Evolutionary conservation across 2,797 vertebrate genomes (phyloP).

Genomic region (Poecilia picta): DNA sequence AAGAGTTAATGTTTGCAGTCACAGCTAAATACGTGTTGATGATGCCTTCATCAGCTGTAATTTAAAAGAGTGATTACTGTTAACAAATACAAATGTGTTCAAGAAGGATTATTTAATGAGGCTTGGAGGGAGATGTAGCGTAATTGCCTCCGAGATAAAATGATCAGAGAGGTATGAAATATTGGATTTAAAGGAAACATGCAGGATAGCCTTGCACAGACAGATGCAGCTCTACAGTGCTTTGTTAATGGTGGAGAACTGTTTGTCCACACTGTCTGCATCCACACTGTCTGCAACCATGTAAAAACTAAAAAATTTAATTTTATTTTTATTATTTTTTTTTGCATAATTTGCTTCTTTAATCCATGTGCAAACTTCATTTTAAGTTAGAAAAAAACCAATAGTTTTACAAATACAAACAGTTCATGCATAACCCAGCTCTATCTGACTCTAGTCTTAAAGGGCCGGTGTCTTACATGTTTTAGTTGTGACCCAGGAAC

Average conservation of each 20-base stretch:
- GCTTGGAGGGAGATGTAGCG: background rate
- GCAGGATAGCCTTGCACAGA: background rate
- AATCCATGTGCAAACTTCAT: background rate
- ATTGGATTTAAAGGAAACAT: background rate
- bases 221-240: background rate
- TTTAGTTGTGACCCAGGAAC: background rate
- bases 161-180: background rate
- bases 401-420: background rate
- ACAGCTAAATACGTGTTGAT: background rate
- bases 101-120: background rate
- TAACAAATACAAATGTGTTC: background rate
- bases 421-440: background rate
- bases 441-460: background rate
- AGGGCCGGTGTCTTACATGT: background rate
- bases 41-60: background rate
- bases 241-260: background rate
- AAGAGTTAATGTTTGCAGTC: background rate
- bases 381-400: background rate
- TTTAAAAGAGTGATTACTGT: constrained; percentile 1
- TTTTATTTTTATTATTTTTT: background rate
- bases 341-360: background rate
- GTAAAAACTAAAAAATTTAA: background rate
- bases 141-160: background rate
- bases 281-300: background rate
- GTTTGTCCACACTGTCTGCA: background rate